Evolutionary conservation across 2,888 invertebrate species (phyloP).

Genomic region (Tiphia femorata): DNA sequence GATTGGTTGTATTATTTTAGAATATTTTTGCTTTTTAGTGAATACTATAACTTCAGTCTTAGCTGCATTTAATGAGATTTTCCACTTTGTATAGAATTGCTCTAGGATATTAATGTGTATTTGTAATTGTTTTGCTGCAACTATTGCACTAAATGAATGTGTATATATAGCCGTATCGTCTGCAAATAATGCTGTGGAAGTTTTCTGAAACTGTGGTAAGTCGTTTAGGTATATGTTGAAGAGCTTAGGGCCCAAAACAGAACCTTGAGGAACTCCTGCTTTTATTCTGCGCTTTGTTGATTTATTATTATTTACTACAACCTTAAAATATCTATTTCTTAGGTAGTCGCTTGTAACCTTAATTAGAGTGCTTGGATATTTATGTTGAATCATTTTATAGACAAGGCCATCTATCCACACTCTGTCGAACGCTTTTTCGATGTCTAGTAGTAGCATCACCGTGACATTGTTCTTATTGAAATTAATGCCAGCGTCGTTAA

Average conservation of each 20-base stretch:
- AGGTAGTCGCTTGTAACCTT: conserved; percentile 45
- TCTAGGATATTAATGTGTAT: neutral
- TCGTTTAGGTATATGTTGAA: conserved; percentile 37
- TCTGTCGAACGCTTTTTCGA: conserved; percentile 4
- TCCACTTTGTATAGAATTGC: neutral
- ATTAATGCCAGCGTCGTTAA: conserved; percentile 14
- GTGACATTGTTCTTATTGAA: conserved; percentile 1
- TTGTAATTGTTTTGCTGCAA: conserved; percentile 14
- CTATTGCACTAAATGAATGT: conserved; percentile 29
- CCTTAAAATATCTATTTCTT: conserved; percentile 26
- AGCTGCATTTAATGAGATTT: neutral
- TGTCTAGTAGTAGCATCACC: conserved; percentile 3
- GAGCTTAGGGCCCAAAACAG: conserved; percentile 33
- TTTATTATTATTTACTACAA: conserved; percentile 29
- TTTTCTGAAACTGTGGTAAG: conserved; percentile 26
- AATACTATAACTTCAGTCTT: conserved; percentile 12
- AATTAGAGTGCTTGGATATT: conserved; percentile 38
- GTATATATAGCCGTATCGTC: conserved; percentile 40
- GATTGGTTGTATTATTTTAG: conserved; percentile 20
- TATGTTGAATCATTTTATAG: conserved; percentile 26
- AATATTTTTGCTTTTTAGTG: conserved; percentile 12
- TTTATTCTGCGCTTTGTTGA: conserved; percentile 22
- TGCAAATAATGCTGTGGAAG: conserved; percentile 24
- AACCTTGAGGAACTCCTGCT: conserved; percentile 37
- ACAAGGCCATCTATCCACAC: conserved; percentile 22